Conservation (phyloP, 2,797 vertebrate species). For the Psittacula echo region DNA sequence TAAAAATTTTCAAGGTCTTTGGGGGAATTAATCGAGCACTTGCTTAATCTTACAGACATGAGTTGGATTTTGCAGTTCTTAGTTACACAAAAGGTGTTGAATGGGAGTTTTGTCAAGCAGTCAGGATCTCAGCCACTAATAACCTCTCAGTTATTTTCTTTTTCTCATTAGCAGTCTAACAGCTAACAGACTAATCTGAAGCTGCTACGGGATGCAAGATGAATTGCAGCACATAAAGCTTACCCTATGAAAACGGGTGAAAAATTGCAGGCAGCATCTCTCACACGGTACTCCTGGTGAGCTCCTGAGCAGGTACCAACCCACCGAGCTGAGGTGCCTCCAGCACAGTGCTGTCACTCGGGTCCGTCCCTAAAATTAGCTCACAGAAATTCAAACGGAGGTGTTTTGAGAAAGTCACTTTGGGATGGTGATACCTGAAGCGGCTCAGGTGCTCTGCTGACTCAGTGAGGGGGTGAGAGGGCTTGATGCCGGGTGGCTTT, state of each 20-base stretch:
- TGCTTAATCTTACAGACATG: constrained; percentile 14
- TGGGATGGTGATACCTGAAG: neutral
- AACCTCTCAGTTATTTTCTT: constrained; percentile 53
- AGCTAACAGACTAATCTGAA: constrained; percentile 48
- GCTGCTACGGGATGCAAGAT: constrained; percentile 22
- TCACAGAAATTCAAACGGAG: neutral
- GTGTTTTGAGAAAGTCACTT: neutral
- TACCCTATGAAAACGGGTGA: neutral
- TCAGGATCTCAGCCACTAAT: constrained; percentile 48
- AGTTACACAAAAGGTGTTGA: constrained; percentile 51
- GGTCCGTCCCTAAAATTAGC: neutral
- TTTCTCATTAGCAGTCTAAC: constrained; percentile 54
- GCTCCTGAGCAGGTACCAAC: neutral
- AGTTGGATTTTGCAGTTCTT: constrained; percentile 33
- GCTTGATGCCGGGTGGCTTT: neutral
- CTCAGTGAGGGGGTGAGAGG: neutral
- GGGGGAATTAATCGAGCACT: neutral
- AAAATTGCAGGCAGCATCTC: neutral
- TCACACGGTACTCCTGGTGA: fast-evolving
- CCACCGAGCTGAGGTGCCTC: fast-evolving
- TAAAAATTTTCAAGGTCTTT: constrained; percentile 14
- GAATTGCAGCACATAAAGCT: constrained; percentile 7
- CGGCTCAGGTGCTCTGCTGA: neutral
- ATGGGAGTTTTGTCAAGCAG: constrained; percentile 55
- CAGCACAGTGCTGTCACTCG: fast-evolving